Evolutionary conservation across 2,113 vertebrate genomes (phyloP).

Genomic region (Blennius ocellaris): DNA sequence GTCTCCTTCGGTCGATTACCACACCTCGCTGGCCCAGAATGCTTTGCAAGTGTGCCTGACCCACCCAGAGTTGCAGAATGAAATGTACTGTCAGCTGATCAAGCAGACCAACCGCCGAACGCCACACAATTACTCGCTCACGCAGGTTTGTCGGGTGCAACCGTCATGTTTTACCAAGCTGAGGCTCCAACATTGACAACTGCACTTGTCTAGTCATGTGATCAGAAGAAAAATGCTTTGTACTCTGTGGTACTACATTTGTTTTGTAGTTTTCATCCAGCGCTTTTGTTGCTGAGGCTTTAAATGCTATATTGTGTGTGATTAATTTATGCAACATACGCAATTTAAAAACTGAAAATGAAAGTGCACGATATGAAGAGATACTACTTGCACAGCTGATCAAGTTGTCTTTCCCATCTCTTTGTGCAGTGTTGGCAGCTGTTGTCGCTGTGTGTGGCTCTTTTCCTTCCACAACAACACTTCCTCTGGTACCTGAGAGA

Average conservation of each 20-base stretch:
- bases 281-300: too few relatives aligned
- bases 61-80: conserved; percentile 90
- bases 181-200: too few relatives aligned
- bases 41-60: conserved; percentile 91
- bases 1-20: conserved; percentile 90
- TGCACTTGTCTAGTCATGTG: too few relatives aligned
- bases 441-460: conserved; percentile 89
- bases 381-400: too few relatives aligned
- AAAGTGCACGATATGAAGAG: too few relatives aligned
- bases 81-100: conserved; percentile 91
- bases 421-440: conserved; percentile 90
- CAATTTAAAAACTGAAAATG: too few relatives aligned
- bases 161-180: too few relatives aligned
- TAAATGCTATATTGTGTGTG: too few relatives aligned
- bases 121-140: conserved; percentile 87
- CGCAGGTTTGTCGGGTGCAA: conserved; percentile 81
- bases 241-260: too few relatives aligned
- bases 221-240: too few relatives aligned
- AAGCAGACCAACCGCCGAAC: conserved; percentile 88
- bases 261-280: too few relatives aligned
- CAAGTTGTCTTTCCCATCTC: background rate
- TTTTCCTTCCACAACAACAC: conserved; percentile 92
- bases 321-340: too few relatives aligned
- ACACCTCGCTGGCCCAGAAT: conserved; percentile 91
- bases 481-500: conserved; percentile 92